Conservation (phyloP, 2,113 vertebrate genomes). For the Asarcornis scutulata region DNA sequence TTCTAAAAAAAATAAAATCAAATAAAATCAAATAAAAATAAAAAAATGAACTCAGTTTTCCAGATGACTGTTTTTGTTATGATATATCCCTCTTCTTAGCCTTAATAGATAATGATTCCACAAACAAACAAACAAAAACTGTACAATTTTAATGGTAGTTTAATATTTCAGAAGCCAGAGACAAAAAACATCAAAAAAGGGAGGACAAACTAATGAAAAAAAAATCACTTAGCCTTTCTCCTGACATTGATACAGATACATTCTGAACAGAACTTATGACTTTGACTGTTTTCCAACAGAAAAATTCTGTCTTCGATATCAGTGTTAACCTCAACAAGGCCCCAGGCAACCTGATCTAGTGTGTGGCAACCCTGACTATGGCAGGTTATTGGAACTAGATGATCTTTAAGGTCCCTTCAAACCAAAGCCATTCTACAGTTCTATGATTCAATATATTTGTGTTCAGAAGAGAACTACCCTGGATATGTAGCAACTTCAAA, state of each 20-base stretch:
- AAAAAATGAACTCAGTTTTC: background rate
- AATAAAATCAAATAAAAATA: background rate
- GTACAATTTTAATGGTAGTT: background rate
- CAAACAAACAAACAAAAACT: background rate
- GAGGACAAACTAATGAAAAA: background rate
- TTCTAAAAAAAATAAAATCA: background rate
- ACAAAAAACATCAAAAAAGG: background rate
- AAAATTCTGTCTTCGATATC: background rate
- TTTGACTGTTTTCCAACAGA: background rate
- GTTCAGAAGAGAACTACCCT: background rate
- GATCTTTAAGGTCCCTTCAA: too few species aligned
- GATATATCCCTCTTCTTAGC: background rate
- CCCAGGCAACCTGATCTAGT: too few species aligned
- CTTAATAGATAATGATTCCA: background rate
- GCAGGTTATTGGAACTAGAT: too few species aligned
- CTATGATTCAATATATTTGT: background rate
- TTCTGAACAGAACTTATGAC: background rate
- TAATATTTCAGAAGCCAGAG: background rate
- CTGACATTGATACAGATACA: background rate
- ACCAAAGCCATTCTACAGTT: too few species aligned
- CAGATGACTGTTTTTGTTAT: background rate
- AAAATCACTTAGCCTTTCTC: background rate
- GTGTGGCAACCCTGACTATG: too few species aligned
- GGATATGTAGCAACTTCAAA: background rate
- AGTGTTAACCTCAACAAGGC: too few species aligned